Percentiles rank a stretch among this genome's conserved stretches.
These are phyloP conservation scores for Piaya cayana DNA, from an alignment of 2,113 vertebrate species.

Conservation along the genomic window DNA sequence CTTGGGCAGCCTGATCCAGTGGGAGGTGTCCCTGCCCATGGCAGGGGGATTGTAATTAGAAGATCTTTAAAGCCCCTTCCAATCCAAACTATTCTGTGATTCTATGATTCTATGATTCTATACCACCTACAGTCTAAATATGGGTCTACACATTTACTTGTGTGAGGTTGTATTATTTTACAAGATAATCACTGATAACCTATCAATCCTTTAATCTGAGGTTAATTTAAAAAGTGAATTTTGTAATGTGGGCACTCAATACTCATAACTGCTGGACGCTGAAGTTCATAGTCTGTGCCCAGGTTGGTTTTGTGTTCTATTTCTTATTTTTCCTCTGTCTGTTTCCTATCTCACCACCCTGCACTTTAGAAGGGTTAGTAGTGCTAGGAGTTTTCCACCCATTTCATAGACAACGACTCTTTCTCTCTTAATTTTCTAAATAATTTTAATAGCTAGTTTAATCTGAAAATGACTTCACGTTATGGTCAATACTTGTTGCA, in stretches of 20 bases:
- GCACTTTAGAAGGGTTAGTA: not conserved
- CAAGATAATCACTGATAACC: not conserved
- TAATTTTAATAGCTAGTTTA: not conserved
- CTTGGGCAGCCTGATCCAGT: too few relatives aligned
- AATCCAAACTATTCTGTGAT: too few relatives aligned
- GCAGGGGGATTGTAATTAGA: too few relatives aligned
- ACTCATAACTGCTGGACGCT: not conserved
- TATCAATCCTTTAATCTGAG: not conserved
- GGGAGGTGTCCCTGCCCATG: too few relatives aligned
- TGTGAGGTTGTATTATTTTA: not conserved
- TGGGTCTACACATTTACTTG: not conserved
- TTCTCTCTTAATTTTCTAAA: not conserved
- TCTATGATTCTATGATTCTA: too few relatives aligned
- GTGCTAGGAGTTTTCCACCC: not conserved
- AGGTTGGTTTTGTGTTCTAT: not conserved
- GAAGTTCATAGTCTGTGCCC: not conserved
- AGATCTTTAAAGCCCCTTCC: too few relatives aligned
- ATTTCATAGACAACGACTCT: not conserved
- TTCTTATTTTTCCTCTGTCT: not conserved
- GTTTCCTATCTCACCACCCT: not conserved
- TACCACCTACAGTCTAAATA: not conserved
- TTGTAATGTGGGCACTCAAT: not conserved
- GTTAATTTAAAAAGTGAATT: not conserved
- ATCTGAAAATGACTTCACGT: not conserved
- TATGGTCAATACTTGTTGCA: not conserved